Conservation (phyloP, 2,797 vertebrate species). For the Neoniphon sammara region DNA sequence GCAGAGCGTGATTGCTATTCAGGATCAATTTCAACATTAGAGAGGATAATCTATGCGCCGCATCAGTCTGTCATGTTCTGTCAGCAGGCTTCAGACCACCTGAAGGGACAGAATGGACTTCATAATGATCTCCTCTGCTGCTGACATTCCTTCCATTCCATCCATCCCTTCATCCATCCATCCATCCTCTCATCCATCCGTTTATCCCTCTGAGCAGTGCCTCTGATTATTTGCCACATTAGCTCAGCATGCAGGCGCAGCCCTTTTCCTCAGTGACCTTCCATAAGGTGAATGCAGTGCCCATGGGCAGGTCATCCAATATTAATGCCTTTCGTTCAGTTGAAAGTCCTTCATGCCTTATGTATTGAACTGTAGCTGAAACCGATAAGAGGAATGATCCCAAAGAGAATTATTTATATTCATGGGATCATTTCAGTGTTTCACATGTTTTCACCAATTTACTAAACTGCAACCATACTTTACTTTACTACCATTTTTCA, state of each 20-base stretch:
- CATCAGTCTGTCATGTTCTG: slow-evolving; percentile 32
- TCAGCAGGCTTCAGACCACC: slow-evolving; percentile 19
- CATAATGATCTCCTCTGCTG: slow-evolving; percentile 17
- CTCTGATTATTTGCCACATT: slow-evolving; percentile 3
- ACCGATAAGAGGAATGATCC: background rate
- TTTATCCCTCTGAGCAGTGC: background rate
- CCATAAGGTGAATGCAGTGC: slow-evolving; percentile 2
- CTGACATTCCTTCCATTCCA: slow-evolving; percentile 16
- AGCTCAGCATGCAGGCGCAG: background rate
- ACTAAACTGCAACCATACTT: too few species aligned
- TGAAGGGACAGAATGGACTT: background rate
- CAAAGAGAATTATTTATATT: background rate
- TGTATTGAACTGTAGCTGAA: slow-evolving; percentile 2
- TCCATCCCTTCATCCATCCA: background rate
- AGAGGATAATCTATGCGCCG: slow-evolving; percentile 12
- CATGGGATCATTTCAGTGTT: background rate
- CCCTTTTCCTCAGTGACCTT: background rate
- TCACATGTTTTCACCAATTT: too few species aligned
- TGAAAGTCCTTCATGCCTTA: slow-evolving; percentile 15
- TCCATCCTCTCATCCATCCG: background rate
- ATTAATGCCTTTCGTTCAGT: slow-evolving; percentile 12
- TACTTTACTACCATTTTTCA: too few species aligned
- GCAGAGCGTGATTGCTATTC: slow-evolving; percentile 24
- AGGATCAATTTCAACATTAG: slow-evolving; percentile 38
- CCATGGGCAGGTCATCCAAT: slow-evolving; percentile 15